A percentile compares a stretch with the other conserved stretches of the same genome.
Evolutionary conservation across 2,888 invertebrate genomes (phyloP).

Genomic region (Adelognathus sp.): DNA sequence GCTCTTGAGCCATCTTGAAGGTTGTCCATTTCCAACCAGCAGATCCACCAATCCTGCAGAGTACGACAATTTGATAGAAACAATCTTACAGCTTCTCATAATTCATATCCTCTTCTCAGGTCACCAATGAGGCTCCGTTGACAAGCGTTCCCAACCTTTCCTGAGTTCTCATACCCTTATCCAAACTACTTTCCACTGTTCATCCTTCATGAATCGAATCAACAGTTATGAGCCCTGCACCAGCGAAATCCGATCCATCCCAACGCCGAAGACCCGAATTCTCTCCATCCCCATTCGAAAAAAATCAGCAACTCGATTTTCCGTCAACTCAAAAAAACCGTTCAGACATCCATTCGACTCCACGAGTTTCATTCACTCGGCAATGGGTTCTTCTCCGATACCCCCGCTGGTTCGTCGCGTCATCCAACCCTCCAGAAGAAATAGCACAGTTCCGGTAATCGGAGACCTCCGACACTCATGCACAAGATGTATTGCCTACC

Average conservation of each 20-base stretch:
- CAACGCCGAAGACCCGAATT: neutral
- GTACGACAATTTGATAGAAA: too few species aligned
- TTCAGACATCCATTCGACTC: conserved; percentile 46
- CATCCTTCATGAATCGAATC: neutral
- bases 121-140: too few species aligned
- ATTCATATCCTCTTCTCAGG: too few species aligned
- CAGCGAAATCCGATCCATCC: neutral
- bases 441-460: conserved; percentile 51
- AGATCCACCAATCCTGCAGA: too few species aligned
- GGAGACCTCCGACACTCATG: conserved; percentile 30
- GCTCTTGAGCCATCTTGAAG: too few species aligned
- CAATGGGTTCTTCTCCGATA: neutral
- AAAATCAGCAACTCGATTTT: conserved; percentile 34
- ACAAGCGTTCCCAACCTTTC: too few species aligned
- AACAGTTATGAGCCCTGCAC: neutral
- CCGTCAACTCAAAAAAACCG: conserved; percentile 48
- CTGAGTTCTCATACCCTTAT: too few species aligned
- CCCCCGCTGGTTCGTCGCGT: neutral
- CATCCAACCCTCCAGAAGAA: conserved; percentile 19
- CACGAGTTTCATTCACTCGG: neutral
- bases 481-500: neutral
- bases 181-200: too few species aligned
- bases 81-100: too few species aligned
- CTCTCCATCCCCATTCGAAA: neutral
- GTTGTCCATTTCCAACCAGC: too few species aligned